Evolutionary conservation across 2,888 invertebrate genomes (phyloP).

Genomic region (Tupiocoris notatus): DNA sequence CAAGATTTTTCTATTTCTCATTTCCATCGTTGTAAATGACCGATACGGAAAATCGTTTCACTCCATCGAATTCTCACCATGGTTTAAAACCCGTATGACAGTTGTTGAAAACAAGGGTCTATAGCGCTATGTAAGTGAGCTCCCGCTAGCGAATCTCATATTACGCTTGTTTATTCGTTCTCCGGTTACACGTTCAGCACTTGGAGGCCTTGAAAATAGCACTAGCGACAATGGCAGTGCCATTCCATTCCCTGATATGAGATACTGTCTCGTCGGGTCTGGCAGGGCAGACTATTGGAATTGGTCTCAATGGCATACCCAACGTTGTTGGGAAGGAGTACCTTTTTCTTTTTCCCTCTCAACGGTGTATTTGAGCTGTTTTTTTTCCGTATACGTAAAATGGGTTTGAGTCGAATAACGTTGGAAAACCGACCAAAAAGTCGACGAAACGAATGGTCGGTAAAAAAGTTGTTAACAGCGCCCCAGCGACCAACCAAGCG

Average conservation of each 20-base stretch:
- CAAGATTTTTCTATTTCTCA: too few species aligned
- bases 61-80: too few species aligned
- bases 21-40: too few species aligned
- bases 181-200: conserved; percentile 15
- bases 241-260: conserved; percentile 30
- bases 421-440: too few species aligned
- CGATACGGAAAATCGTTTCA: too few species aligned
- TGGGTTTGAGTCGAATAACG: too few species aligned
- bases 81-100: not conserved
- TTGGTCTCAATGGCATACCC: conserved; percentile 6
- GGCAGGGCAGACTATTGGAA: conserved; percentile 19
- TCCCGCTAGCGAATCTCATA: conserved; percentile 15
- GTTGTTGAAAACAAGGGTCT: not conserved
- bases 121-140: not conserved
- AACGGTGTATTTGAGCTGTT: not conserved
- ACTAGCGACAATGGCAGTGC: not conserved
- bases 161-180: conserved; percentile 30
- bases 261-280: conserved; percentile 15
- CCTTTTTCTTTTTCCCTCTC: not conserved
- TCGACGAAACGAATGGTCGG: not conserved
- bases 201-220: conserved; percentile 16
- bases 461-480: not conserved
- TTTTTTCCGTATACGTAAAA: not conserved
- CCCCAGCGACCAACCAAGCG: not conserved
- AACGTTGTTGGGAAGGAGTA: not conserved